A percentile compares a stretch with the other conserved stretches of the same genome.
phyloP scores from a whole-genome alignment of 2,113 vertebrate species.

The Sceloporus tristichus region DNA sequence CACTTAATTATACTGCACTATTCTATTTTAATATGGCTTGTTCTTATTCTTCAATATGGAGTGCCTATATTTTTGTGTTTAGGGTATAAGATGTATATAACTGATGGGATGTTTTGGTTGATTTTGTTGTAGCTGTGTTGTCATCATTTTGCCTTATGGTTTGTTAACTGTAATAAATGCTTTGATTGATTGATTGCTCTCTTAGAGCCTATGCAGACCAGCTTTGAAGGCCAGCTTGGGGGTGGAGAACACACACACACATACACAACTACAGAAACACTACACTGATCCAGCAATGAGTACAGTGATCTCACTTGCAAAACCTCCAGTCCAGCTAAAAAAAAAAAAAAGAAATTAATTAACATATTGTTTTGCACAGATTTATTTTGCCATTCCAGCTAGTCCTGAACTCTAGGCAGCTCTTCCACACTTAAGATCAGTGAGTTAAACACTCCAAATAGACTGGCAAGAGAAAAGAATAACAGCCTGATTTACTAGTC shows the following conservation, averaged over 20 bases:
- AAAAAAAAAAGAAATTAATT: not conserved
- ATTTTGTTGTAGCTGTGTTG: no score
- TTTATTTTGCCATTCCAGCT: not conserved
- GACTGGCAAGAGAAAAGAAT: constrained; percentile 21
- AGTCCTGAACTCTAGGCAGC: constrained; percentile 9
- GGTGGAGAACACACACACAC: constrained; percentile 39
- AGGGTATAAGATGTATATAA: no score
- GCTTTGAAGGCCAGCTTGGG: no score
- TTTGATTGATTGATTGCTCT: no score
- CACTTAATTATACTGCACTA: no score
- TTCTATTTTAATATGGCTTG: no score
- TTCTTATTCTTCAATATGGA: no score
- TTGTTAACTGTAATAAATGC: no score
- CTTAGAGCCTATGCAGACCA: no score
- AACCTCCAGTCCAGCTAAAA: constrained; percentile 33
- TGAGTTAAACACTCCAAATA: constrained; percentile 24
- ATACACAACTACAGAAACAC: constrained; percentile 35
- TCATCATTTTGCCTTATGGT: no score
- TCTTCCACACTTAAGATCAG: not conserved
- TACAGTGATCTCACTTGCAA: constrained; percentile 28
- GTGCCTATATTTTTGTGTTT: no score
- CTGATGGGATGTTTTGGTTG: no score
- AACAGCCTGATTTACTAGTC: constrained; percentile 10
- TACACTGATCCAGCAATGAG: constrained; percentile 40
- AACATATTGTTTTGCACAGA: constrained; percentile 47